phyloP scores from a whole-genome alignment of 2,888 invertebrate genomes.

The Papilio gigon region DNA sequence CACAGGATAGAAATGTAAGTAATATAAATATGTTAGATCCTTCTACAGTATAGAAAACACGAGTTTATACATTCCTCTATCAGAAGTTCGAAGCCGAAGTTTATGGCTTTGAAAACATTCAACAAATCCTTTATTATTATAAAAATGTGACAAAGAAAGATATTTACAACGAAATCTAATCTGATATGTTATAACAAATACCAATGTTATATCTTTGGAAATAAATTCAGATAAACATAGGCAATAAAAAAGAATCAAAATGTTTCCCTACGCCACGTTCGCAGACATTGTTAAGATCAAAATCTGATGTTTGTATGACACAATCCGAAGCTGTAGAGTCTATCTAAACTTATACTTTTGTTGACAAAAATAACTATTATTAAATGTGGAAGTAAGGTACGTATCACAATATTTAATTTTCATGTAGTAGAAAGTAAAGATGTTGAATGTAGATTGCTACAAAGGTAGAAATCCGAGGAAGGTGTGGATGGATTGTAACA shows the following conservation, averaged over 20 bases:
- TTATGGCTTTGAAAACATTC: not conserved
- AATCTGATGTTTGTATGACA: constrained; percentile 29
- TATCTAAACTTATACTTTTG: not conserved
- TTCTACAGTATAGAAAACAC: no score
- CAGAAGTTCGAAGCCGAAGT: no score
- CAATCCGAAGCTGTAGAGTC: constrained; percentile 28
- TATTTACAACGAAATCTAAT: not conserved
- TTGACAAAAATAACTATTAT: constrained; percentile 32
- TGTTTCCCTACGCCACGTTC: constrained; percentile 22
- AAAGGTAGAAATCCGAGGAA: no score
- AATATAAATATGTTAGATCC: no score
- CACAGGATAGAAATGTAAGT: no score
- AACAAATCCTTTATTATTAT: no score
- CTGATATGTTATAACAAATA: not conserved
- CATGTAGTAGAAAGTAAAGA: no score
- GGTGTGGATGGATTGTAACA: no score
- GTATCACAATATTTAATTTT: no score
- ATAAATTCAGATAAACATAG: constrained; percentile 5
- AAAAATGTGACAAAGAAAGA: not conserved
- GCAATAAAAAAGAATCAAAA: constrained; percentile 29
- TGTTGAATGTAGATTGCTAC: no score
- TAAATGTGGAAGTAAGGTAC: constrained; percentile 19
- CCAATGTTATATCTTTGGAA: not conserved
- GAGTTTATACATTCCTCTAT: no score
- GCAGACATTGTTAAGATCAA: constrained; percentile 25